These are phyloP conservation scores for Drosophila yakuba DNA, from an alignment of 1,140 invertebrate species.

Conservation along the genomic window DNA sequence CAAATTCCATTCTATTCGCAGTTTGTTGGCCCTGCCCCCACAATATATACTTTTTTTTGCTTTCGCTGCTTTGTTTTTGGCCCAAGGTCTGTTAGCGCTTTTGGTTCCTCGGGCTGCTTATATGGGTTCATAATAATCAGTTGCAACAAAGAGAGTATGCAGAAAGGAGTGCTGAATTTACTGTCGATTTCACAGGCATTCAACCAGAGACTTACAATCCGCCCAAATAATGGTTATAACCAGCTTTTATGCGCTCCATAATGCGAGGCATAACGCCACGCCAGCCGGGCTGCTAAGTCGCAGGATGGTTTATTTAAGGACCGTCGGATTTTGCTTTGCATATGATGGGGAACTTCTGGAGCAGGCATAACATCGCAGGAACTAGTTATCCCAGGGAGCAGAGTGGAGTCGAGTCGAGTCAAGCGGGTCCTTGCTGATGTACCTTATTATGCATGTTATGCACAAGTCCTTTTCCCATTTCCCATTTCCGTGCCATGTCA, in stretches of 20 bases:
- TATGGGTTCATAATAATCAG: slow-evolving; percentile 72
- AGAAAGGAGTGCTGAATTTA: slow-evolving; percentile 51
- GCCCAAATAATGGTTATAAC: slow-evolving; percentile 26
- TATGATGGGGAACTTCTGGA: slow-evolving; percentile 27
- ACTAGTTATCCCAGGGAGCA: slow-evolving; percentile 21
- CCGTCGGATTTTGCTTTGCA: slow-evolving; percentile 37
- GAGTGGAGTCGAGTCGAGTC: too few relatives aligned
- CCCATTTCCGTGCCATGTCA: slow-evolving; percentile 37
- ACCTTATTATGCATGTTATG: slow-evolving; percentile 57
- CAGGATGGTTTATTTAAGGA: slow-evolving; percentile 28
- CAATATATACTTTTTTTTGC: slow-evolving; percentile 9
- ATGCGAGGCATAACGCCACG: slow-evolving; percentile 41
- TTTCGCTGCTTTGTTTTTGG: slow-evolving; percentile 16
- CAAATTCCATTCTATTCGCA: slow-evolving; percentile 61
- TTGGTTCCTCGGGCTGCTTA: slow-evolving; percentile 26
- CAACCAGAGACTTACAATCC: slow-evolving; percentile 31
- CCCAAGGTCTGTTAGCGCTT: slow-evolving; percentile 24
- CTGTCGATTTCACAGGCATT: slow-evolving; percentile 77
- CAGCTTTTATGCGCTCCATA: slow-evolving; percentile 44
- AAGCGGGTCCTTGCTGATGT: background rate
- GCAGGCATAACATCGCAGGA: slow-evolving; percentile 26
- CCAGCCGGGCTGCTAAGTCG: slow-evolving; percentile 1
- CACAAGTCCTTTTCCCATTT: slow-evolving; percentile 38
- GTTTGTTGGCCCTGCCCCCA: slow-evolving; percentile 37
- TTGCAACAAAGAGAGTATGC: slow-evolving; percentile 43